Conservation (phyloP, 2,113 vertebrate species). For the Todiramphus saurophagus region DNA sequence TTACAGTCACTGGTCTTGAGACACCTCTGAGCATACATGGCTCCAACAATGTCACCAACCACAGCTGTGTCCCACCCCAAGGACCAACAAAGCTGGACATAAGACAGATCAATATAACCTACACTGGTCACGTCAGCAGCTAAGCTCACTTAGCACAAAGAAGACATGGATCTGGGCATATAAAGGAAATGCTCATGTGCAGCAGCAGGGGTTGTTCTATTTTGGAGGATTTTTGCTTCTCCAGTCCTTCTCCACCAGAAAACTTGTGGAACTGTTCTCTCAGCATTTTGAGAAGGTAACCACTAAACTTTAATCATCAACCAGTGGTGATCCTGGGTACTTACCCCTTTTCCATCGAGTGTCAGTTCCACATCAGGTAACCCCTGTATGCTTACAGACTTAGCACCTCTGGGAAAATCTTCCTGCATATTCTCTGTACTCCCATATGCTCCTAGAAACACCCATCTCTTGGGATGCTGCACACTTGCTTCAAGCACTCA, state of each 20-base stretch:
- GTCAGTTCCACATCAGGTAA: neutral
- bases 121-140: neutral
- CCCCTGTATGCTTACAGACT: too few relatives aligned
- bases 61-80: rapidly evolving
- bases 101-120: rapidly evolving
- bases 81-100: rapidly evolving
- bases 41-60: neutral
- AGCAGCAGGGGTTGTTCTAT: neutral
- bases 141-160: neutral
- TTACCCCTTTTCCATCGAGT: neutral
- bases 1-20: neutral
- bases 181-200: neutral
- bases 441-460: neutral
- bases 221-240: neutral
- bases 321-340: neutral
- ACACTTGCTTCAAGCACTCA: rapidly evolving
- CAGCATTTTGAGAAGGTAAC: neutral
- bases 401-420: neutral
- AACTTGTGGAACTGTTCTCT: neutral
- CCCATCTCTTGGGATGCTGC: rapidly evolving
- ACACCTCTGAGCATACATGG: neutral
- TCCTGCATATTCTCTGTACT: neutral
- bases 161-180: neutral
- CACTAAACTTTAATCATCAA: neutral
- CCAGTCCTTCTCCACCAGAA: neutral